These are phyloP conservation scores for Phylloscopus trochilus DNA, from an alignment of 2,113 vertebrate species.

Conservation along the genomic window DNA sequence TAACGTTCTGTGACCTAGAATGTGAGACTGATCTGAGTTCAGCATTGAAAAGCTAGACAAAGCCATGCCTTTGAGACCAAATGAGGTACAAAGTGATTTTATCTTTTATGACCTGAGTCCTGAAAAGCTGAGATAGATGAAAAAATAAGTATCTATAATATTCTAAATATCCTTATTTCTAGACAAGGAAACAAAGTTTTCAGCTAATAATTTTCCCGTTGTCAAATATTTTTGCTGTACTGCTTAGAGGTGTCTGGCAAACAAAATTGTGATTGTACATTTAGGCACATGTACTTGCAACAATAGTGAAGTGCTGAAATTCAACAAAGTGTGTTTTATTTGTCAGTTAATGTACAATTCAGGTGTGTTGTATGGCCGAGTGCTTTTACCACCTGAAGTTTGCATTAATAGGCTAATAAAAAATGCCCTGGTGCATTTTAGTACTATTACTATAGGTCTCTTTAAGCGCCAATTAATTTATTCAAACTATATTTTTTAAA, in stretches of 20 bases:
- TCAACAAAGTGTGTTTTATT: not conserved
- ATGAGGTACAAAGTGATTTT: not conserved
- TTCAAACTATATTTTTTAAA: not conserved
- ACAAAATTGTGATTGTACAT: not conserved
- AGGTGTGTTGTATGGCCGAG: not conserved
- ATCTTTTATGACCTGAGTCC: not conserved
- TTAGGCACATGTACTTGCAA: not conserved
- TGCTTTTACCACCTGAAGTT: not conserved
- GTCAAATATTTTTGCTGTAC: not conserved
- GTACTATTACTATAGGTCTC: not conserved
- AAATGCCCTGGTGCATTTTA: not conserved
- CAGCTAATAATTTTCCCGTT: not conserved
- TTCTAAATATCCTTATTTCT: not conserved
- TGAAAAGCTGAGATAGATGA: not conserved
- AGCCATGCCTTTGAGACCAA: not conserved
- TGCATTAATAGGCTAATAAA: constrained; percentile 12
- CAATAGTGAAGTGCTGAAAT: not conserved
- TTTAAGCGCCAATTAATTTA: not conserved
- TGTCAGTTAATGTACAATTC: not conserved
- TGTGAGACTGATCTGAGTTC: not conserved
- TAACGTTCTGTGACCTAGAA: not conserved
- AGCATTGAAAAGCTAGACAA: not conserved
- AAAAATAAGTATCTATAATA: too few species aligned
- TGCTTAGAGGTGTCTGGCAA: not conserved
- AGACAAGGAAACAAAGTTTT: not conserved